Conservation (phyloP, 2,113 vertebrate species). For the Centropus bengalensis region DNA sequence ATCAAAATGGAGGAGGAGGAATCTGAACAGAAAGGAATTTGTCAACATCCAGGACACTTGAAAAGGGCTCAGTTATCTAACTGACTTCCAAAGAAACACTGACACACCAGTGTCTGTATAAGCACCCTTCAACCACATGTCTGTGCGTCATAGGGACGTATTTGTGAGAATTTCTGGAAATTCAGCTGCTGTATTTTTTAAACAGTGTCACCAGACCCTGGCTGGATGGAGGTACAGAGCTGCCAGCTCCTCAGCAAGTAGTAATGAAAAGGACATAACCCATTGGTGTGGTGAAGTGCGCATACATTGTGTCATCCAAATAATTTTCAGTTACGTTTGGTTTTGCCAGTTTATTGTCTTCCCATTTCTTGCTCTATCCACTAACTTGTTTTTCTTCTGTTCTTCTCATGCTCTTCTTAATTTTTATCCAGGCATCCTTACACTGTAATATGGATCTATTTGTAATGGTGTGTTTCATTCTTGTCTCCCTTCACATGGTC, state of each 20-base stretch:
- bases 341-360: neutral
- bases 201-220: neutral
- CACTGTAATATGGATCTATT: fast-evolving
- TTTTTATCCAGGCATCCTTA: neutral
- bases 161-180: neutral
- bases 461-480: slow-evolving; percentile 12
- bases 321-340: neutral
- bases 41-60: neutral
- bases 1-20: neutral
- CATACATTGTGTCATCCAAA: neutral
- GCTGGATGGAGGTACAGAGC: neutral
- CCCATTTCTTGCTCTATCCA: neutral
- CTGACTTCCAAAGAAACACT: neutral
- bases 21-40: neutral
- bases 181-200: neutral
- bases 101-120: neutral
- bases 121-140: neutral
- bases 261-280: neutral
- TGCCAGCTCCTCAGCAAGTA: neutral
- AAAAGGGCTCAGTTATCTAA: neutral
- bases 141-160: neutral
- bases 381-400: neutral
- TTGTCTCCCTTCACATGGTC: neutral
- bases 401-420: neutral
- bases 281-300: neutral